phyloP scores from a whole-genome alignment of 1,140 invertebrate genomes.

The Hetaerina americana region DNA sequence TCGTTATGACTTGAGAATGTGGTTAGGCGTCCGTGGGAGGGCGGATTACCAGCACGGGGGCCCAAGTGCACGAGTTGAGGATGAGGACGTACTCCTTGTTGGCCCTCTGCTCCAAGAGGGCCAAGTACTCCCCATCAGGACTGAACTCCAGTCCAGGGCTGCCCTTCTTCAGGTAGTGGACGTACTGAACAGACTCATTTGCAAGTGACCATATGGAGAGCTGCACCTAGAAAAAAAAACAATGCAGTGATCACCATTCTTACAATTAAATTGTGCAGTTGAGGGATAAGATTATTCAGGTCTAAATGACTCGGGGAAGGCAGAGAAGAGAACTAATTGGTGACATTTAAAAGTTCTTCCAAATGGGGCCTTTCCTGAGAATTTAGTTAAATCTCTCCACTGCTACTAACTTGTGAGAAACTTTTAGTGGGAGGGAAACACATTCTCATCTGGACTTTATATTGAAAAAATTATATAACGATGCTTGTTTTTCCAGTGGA shows the following conservation, averaged over 20 bases:
- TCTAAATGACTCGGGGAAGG: neutral
- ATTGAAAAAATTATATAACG: too few relatives aligned
- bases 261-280: neutral
- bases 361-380: neutral
- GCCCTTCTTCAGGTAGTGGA: conserved; percentile 27
- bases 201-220: conserved; percentile 27
- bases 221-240: conserved; percentile 14
- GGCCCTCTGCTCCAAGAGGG: conserved; percentile 22
- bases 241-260: neutral
- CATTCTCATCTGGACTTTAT: too few relatives aligned
- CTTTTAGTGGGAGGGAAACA: too few relatives aligned
- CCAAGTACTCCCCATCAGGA: conserved; percentile 23
- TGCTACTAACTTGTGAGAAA: too few relatives aligned
- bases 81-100: conserved; percentile 25
- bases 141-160: conserved; percentile 22
- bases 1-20: too few relatives aligned
- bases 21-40: too few relatives aligned
- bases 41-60: neutral
- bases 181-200: conserved; percentile 21
- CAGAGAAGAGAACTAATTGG: neutral
- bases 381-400: neutral
- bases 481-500: too few relatives aligned
- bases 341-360: neutral
- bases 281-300: neutral
- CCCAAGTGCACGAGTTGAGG: neutral